Percentiles rank a stretch among this genome's conserved stretches.
These are phyloP conservation scores for Porites cylindrica DNA, from an alignment of 92 coral and sea anemone genomes.

Conservation along the genomic window DNA sequence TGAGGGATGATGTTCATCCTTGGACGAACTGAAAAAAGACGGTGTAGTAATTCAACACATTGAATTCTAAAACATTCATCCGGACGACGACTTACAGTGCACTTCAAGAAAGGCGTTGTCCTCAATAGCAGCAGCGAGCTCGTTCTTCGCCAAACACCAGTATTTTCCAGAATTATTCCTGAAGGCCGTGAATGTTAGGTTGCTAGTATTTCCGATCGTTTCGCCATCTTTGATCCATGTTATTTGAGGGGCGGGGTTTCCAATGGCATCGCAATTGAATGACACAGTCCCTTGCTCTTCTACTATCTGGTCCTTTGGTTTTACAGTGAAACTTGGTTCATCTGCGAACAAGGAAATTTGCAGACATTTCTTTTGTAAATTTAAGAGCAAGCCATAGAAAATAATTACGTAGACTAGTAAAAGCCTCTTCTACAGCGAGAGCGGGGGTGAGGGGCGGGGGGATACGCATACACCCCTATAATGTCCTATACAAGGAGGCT, in stretches of 20 bases:
- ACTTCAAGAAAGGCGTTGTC: conserved; percentile 21
- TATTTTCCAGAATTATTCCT: conserved; percentile 34
- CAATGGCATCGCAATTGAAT: conserved; percentile 47
- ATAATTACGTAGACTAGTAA: no score
- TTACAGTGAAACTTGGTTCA: conserved; percentile 27
- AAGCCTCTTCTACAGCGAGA: no score
- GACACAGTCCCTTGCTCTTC: conserved; percentile 33
- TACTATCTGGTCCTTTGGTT: conserved; percentile 37
- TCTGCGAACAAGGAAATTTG: background rate
- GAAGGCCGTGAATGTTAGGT: background rate
- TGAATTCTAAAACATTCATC: no score
- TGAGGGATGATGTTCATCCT: no score
- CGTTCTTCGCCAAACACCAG: conserved; percentile 15
- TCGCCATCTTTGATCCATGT: conserved; percentile 42
- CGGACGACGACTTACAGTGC: conserved; percentile 12
- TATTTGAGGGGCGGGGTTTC: conserved; percentile 53
- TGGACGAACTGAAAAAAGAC: no score
- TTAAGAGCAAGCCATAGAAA: no score
- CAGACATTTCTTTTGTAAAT: no score
- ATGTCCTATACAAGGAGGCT: no score
- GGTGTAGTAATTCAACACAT: no score
- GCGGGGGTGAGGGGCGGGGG: no score
- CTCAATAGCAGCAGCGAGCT: background rate
- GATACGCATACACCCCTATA: no score
- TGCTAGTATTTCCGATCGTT: conserved; percentile 6